These are phyloP conservation scores for Campoplex nolae DNA, from an alignment of 2,888 invertebrate species.

Conservation along the genomic window DNA sequence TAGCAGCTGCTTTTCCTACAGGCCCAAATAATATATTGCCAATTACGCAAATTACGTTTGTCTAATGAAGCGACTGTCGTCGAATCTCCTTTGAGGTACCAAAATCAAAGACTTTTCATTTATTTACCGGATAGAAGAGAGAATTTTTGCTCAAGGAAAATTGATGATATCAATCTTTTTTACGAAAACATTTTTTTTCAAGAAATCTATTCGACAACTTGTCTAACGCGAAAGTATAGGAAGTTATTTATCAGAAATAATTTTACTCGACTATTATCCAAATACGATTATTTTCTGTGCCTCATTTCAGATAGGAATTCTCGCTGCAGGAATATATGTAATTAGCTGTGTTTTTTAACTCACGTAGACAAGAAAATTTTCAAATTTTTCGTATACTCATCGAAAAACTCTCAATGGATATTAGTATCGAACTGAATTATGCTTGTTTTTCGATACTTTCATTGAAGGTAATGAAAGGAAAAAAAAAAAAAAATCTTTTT, in stretches of 20 bases:
- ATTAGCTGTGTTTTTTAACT: not conserved
- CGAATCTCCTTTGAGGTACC: slow-evolving; percentile 4
- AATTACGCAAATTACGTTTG: slow-evolving; percentile 13
- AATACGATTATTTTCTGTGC: not conserved
- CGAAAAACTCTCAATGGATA: too few species aligned
- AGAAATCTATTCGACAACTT: too few species aligned
- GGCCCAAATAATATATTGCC: not conserved
- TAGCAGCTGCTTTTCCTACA: not conserved
- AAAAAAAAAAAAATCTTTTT: not conserved
- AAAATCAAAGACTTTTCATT: not conserved
- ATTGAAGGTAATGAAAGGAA: not conserved
- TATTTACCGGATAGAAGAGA: not conserved
- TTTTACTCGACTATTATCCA: not conserved
- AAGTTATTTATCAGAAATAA: too few species aligned
- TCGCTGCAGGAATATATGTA: not conserved
- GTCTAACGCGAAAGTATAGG: not conserved
- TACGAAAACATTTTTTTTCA: not conserved
- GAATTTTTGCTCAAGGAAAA: not conserved
- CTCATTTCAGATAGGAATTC: not conserved
- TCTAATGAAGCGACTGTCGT: not conserved
- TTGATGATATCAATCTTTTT: not conserved
- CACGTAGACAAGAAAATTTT: not conserved
- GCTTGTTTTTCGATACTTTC: too few species aligned
- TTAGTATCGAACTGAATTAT: too few species aligned
- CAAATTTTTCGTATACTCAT: not conserved